phyloP scores from a whole-genome alignment of 2,113 vertebrate genomes.

The Rhombomys opimus region DNA sequence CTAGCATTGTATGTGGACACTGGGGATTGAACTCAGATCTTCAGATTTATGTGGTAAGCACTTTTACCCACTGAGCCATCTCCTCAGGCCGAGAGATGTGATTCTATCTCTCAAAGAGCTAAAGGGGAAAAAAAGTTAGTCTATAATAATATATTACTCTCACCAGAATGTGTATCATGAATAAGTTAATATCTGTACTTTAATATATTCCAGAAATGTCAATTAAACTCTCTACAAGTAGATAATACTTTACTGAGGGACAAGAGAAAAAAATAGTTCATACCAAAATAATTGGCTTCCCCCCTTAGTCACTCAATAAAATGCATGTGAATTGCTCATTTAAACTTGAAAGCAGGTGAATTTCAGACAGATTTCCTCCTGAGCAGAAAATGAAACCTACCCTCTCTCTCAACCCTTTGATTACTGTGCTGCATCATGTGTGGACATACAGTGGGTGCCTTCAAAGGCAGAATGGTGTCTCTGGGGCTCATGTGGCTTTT shows the following conservation, averaged over 20 bases:
- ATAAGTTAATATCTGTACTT: slow-evolving; percentile 41
- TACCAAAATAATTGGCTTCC: slow-evolving; percentile 78
- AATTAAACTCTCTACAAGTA: slow-evolving; percentile 75
- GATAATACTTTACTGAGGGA: slow-evolving; percentile 70
- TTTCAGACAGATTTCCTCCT: slow-evolving; percentile 73
- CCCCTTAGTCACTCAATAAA: slow-evolving; percentile 76
- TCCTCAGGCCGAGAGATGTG: not conserved
- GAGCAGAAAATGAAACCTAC: slow-evolving; percentile 76
- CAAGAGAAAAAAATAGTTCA: slow-evolving; percentile 75
- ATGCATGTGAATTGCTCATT: slow-evolving; percentile 75
- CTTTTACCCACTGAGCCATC: not conserved
- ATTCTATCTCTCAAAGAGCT: not conserved
- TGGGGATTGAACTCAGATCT: not conserved
- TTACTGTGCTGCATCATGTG: slow-evolving; percentile 68
- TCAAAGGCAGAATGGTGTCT: slow-evolving; percentile 39
- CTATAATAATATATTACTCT: not conserved
- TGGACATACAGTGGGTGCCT: slow-evolving; percentile 61
- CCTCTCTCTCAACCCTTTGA: slow-evolving; percentile 73
- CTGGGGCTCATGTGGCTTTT: slow-evolving; percentile 48
- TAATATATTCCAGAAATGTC: slow-evolving; percentile 59
- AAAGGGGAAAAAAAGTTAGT: accelerated
- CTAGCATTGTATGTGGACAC: not conserved
- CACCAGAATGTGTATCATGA: not conserved
- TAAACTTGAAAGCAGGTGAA: slow-evolving; percentile 81
- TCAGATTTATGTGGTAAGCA: not conserved